phyloP scores from a whole-genome alignment of 1,140 invertebrate genomes.

The Aethina tumida region DNA sequence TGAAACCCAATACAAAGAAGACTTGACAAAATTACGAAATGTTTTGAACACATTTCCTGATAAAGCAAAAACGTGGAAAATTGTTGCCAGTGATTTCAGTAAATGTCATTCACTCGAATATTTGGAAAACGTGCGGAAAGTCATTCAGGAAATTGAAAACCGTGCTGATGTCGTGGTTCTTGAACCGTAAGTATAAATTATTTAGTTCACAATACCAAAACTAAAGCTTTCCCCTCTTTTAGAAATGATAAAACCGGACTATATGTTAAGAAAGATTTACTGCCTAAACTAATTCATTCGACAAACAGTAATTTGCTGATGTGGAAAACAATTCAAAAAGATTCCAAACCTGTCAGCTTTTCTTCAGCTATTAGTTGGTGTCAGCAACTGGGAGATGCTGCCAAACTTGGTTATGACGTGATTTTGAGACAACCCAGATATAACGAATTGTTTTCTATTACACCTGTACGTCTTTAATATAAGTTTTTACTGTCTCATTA shows the following conservation, averaged over 20 bases:
- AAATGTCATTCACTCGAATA: constrained; percentile 37
- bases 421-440: constrained; percentile 29
- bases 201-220: too few species aligned
- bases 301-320: constrained; percentile 11
- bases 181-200: constrained; percentile 50
- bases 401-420: constrained; percentile 26
- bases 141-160: too few species aligned
- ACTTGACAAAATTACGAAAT: constrained; percentile 44
- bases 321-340: constrained; percentile 23
- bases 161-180: constrained; percentile 48
- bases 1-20: constrained; percentile 41
- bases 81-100: constrained; percentile 41
- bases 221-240: too few species aligned
- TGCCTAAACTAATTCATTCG: constrained; percentile 1
- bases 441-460: constrained; percentile 26
- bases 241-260: too few species aligned
- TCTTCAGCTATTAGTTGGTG: constrained; percentile 27
- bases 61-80: constrained; percentile 35
- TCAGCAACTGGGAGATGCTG: constrained; percentile 26
- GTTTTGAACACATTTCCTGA: constrained; percentile 46
- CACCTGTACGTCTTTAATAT: constrained; percentile 25
- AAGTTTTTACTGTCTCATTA: too few species aligned
- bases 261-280: constrained; percentile 4
- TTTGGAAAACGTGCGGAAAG: constrained; percentile 32
- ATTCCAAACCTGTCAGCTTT: constrained; percentile 21